These are phyloP conservation scores for Sinocyclocheilus anshuiensis DNA, from an alignment of 2,113 vertebrate genomes.

Conservation along the genomic window DNA sequence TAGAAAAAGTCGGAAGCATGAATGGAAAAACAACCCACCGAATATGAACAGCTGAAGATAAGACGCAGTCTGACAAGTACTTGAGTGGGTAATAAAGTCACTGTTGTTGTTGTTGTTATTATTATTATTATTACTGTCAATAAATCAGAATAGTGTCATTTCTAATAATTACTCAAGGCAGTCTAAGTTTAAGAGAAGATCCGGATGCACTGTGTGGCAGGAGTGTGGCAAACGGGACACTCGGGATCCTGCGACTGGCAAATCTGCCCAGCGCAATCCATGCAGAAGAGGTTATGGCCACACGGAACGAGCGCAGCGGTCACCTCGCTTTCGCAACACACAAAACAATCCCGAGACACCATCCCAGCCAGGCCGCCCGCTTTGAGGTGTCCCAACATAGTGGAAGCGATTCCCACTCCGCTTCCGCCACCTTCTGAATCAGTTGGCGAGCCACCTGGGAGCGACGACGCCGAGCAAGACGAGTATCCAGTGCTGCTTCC, in stretches of 20 bases:
- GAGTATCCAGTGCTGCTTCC: conserved; percentile 84
- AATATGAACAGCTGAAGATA: conserved; percentile 62
- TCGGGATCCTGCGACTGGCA: conserved; percentile 87
- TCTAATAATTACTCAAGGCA: conserved; percentile 67
- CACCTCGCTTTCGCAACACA: conserved; percentile 93
- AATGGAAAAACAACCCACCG: conserved; percentile 20
- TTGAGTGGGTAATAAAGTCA: conserved; percentile 63
- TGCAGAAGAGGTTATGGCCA: conserved; percentile 98
- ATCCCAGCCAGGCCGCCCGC: conserved; percentile 67
- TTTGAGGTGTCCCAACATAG: conserved; percentile 75
- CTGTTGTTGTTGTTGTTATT: conserved; percentile 42
- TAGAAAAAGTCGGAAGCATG: conserved; percentile 65
- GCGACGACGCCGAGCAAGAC: conserved; percentile 83
- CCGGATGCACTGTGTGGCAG: conserved; percentile 95
- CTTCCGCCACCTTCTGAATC: conserved; percentile 81
- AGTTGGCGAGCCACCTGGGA: conserved; percentile 82
- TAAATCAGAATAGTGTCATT: conserved; percentile 74
- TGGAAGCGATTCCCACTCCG: conserved; percentile 63
- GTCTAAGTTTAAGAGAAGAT: conserved; percentile 91
- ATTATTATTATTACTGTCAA: conserved; percentile 63
- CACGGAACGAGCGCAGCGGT: conserved; percentile 93
- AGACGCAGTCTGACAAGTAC: conserved; percentile 67
- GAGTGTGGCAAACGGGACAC: conserved; percentile 91
- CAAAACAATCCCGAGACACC: conserved; percentile 84
- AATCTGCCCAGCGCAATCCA: conserved; percentile 95